Percentiles rank a stretch among this genome's conserved stretches.
phyloP scores from a whole-genome alignment of 2,888 invertebrate species.

The Coenonympha glycerion region DNA sequence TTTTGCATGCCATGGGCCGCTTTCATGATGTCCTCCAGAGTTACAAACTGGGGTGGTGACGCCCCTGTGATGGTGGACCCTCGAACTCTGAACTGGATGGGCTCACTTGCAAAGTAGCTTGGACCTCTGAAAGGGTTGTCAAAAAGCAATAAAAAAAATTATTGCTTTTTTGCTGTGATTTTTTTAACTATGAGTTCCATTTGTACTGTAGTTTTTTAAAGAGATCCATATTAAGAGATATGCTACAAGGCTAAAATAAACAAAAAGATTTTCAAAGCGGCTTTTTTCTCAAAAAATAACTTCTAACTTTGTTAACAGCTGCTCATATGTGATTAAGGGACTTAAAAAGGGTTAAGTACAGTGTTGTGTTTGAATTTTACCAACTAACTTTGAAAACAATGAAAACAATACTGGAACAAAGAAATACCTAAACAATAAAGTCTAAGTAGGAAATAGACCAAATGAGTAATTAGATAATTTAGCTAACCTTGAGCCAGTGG shows the following conservation, averaged over 20 bases:
- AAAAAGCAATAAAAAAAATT: too few relatives aligned
- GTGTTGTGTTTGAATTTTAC: too few relatives aligned
- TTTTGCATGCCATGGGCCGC: constrained; percentile 92
- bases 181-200: background rate
- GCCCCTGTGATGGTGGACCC: constrained; percentile 78
- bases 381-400: background rate
- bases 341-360: too few relatives aligned
- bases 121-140: constrained; percentile 30
- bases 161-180: too few relatives aligned
- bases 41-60: constrained; percentile 90
- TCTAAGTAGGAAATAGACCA: too few relatives aligned
- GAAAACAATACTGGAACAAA: background rate
- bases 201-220: too few relatives aligned
- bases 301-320: too few relatives aligned
- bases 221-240: too few relatives aligned
- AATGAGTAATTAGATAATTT: background rate
- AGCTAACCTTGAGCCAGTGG: constrained; percentile 53
- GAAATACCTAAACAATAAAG: background rate
- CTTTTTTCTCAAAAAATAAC: too few relatives aligned
- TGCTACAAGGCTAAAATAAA: too few relatives aligned
- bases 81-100: constrained; percentile 74
- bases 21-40: constrained; percentile 89
- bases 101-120: constrained; percentile 61
- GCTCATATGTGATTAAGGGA: too few relatives aligned
- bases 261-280: too few relatives aligned